Base-by-base conservation (phyloP, 2,888 invertebrate genomes). In the Saturnia japonica region DNA sequence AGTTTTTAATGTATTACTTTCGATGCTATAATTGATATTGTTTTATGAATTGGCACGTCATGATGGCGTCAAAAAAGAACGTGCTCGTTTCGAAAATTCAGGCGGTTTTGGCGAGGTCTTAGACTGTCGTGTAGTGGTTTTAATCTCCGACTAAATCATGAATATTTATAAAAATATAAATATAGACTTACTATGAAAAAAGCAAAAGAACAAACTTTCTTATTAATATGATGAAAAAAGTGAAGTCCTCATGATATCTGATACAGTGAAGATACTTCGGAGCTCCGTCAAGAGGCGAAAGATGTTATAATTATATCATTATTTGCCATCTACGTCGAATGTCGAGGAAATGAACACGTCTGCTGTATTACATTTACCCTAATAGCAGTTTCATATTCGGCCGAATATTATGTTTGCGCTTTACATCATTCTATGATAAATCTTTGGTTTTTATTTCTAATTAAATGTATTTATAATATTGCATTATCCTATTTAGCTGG, bases 241-340 rank as follows among this genome's bases (percentile, higher is more conserved):
- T 62, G 12, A 40, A 25, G 6, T 47, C 22, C 57, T 70, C 68
- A 64, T 67, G 40, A 68, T 54, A 72, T 75, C 80, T 79, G 72
- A 25, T 62, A 43, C 22, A 76, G 60, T 77, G 76, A 75, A 45
- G 54, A 28, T n/a, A 40, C 28, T 66, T 62, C 71, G 57, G 19
- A 28, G 67, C 57, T 76, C 71, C 74, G 68, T 72, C 74, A 75
- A 76, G 75, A 77, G 72, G 72, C 77, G 79, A 82, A 83, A 83
- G 78, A 85, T 80, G 84, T 83, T 83, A 84, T 85, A 86, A 86
- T 85, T 86, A 87, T 82, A 82, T 82, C 82, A 81, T 83, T 87
- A 85, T 87, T 87, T 87, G 82, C 85, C 76, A 72, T 74, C 74
- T 73, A 70, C 73, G 72, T 74, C 74, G 74, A 76, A 72, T 78